Evolutionary conservation across 2,113 vertebrate genomes (phyloP).

Genomic region (Alligator mississippiensis): DNA sequence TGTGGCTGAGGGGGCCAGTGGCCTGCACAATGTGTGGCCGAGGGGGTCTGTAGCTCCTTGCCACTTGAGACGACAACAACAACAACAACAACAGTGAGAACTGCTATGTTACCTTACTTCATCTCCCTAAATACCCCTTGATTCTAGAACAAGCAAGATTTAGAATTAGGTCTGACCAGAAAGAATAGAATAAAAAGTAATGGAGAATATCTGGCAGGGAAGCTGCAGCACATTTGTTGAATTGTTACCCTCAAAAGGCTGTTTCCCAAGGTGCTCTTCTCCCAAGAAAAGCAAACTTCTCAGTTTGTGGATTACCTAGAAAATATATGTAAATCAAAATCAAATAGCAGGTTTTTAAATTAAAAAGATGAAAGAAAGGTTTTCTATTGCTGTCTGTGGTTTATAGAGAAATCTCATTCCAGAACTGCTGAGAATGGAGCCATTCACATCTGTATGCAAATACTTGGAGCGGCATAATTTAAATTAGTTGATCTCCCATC

Average conservation of each 20-base stretch:
- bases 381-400: fast-evolving
- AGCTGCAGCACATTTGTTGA: neutral
- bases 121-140: fast-evolving
- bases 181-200: neutral
- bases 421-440: fast-evolving
- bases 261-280: neutral
- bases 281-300: neutral
- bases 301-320: neutral
- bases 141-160: neutral
- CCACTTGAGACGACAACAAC: no score
- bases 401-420: neutral
- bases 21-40: no score
- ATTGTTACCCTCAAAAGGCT: neutral
- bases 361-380: neutral
- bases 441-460: fast-evolving
- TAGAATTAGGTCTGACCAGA: neutral
- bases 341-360: neutral
- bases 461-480: fast-evolving
- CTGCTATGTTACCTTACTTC: neutral
- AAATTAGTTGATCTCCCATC: neutral
- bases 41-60: no score
- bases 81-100: neutral
- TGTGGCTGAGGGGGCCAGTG: no score
- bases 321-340: fast-evolving
- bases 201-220: neutral